These are phyloP conservation scores for Zaprionus lineosus DNA, from an alignment of 2,888 invertebrate genomes.

Conservation along the genomic window DNA sequence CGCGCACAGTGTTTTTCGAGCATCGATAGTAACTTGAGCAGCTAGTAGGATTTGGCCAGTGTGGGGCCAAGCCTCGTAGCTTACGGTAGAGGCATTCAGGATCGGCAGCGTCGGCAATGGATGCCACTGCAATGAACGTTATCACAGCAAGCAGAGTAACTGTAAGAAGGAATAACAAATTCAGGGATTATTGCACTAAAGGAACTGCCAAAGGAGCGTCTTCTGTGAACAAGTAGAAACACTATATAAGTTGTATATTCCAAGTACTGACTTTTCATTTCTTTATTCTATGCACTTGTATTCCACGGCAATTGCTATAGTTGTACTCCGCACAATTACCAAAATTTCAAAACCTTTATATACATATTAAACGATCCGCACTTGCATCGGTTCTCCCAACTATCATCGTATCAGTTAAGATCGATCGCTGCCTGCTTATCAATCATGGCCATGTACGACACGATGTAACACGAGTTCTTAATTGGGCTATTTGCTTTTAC, in stretches of 20 bases:
- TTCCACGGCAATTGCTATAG: conserved; percentile 54
- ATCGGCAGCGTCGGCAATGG: conserved; percentile 66
- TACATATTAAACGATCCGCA: conserved; percentile 25
- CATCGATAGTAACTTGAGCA: conserved; percentile 77
- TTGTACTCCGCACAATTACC: conserved; percentile 60
- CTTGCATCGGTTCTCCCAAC: conserved; percentile 26
- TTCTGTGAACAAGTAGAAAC: too few species aligned
- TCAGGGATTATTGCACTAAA: too few species aligned
- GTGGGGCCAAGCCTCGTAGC: conserved; percentile 55
- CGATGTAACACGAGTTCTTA: conserved; percentile 53
- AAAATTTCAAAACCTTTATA: conserved; percentile 57
- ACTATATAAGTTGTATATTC: too few species aligned
- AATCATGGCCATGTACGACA: conserved; percentile 50
- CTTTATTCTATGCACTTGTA: conserved; percentile 38
- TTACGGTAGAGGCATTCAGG: conserved; percentile 76
- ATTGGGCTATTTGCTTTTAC: conserved; percentile 59
- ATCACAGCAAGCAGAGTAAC: conserved; percentile 75
- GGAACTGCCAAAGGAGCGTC: too few species aligned
- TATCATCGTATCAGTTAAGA: conserved; percentile 40
- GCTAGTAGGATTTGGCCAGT: conserved; percentile 73
- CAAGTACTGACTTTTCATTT: conserved; percentile 63
- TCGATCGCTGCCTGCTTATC: conserved; percentile 44
- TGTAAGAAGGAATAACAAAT: conserved; percentile 20
- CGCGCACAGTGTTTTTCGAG: conserved; percentile 60
- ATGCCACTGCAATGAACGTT: conserved; percentile 59